Percentiles rank a stretch among this genome's conserved stretches.
Conservation (phyloP, 2,113 vertebrate genomes). For the Lutjanus erythropterus region DNA sequence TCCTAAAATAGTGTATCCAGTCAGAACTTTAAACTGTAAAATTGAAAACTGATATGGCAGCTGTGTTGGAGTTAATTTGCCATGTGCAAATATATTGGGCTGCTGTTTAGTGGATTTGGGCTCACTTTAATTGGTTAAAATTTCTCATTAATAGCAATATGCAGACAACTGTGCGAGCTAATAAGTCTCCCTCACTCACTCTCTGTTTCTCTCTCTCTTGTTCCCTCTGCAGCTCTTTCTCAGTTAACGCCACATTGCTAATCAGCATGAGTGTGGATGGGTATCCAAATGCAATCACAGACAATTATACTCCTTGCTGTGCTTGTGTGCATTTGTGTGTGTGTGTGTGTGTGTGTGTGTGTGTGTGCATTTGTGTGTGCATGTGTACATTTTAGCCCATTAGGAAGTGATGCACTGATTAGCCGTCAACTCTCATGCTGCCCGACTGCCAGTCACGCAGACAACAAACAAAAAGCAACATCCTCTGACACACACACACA, state of each 20-base stretch:
- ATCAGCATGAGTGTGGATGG: constrained; percentile 71
- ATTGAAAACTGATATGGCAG: background rate
- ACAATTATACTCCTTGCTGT: constrained; percentile 72
- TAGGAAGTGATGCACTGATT: constrained; percentile 73
- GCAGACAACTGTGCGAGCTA: constrained; percentile 58
- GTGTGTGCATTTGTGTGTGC: constrained; percentile 31
- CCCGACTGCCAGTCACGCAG: constrained; percentile 60
- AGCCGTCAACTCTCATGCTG: constrained; percentile 62
- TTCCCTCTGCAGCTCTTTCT: constrained; percentile 41
- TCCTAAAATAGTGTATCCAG: background rate
- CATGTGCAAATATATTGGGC: constrained; percentile 27
- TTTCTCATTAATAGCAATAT: constrained; percentile 63
- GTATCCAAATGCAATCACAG: constrained; percentile 76
- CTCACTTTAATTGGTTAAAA: constrained; percentile 65
- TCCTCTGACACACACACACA: constrained; percentile 12
- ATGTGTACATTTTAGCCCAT: constrained; percentile 64
- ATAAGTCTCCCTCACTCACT: constrained; percentile 51
- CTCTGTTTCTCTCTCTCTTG: constrained; percentile 17
- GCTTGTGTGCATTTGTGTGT: constrained; percentile 39
- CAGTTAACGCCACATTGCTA: constrained; percentile 48
- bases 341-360: constrained; percentile 7
- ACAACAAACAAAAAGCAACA: constrained; percentile 62
- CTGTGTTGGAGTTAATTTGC: constrained; percentile 35
- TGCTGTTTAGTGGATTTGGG: constrained; percentile 27
- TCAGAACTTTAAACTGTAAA: constrained; percentile 10